These are phyloP conservation scores for Heliopora coerulea DNA, from an alignment of 92 coral and sea anemone genomes.

Conservation along the genomic window DNA sequence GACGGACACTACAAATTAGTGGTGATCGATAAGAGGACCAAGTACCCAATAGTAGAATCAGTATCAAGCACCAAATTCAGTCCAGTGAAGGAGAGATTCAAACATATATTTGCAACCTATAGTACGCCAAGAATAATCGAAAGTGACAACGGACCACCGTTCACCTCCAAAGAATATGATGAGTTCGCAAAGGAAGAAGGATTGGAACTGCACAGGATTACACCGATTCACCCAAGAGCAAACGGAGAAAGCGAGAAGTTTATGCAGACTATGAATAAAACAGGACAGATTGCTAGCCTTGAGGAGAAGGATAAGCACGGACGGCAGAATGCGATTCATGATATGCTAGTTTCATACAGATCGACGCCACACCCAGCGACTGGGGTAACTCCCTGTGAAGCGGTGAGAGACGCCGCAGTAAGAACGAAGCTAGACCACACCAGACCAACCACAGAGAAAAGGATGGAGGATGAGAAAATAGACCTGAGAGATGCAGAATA, in stretches of 20 bases:
- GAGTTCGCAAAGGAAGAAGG: constrained; percentile 56
- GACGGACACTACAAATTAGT: constrained; percentile 37
- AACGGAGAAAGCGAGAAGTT: constrained; percentile 55
- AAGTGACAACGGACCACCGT: too few relatives aligned
- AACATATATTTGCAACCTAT: constrained; percentile 50
- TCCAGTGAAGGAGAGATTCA: constrained; percentile 47
- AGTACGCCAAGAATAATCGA: constrained; percentile 55
- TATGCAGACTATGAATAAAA: constrained; percentile 59
- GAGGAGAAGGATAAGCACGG: too few relatives aligned
- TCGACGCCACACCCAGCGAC: constrained; percentile 66
- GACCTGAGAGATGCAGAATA: constrained; percentile 55
- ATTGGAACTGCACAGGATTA: constrained; percentile 54
- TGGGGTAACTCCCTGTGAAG: constrained; percentile 57
- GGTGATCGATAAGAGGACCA: constrained; percentile 46
- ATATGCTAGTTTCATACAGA: constrained; percentile 61
- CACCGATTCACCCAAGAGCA: constrained; percentile 56
- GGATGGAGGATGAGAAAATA: constrained; percentile 43
- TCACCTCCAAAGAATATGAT: constrained; percentile 58
- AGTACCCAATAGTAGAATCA: constrained; percentile 47
- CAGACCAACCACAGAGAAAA: constrained; percentile 30
- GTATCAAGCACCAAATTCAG: background rate
- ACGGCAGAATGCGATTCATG: constrained; percentile 53
- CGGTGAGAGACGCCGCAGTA: constrained; percentile 44
- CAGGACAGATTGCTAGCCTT: too few relatives aligned
- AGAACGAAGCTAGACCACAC: constrained; percentile 59